Percentiles rank a stretch among this genome's conserved stretches.
Evolutionary conservation across 92 coral and sea anemone genomes (phyloP).

Genomic region (Metridium senile): DNA sequence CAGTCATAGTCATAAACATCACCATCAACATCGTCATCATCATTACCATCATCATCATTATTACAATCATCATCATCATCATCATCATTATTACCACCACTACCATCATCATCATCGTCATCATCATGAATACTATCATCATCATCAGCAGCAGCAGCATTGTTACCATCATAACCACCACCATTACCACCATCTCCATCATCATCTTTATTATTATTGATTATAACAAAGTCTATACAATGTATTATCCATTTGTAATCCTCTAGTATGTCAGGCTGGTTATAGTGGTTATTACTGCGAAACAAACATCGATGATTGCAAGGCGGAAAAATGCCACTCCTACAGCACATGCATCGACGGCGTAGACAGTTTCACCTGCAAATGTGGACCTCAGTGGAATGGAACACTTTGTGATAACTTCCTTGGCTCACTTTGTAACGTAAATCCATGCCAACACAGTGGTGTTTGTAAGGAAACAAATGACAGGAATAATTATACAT

Average conservation of each 20-base stretch:
- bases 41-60: too few species aligned
- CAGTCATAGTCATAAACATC: too few species aligned
- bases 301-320: slow-evolving; percentile 80
- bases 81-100: too few species aligned
- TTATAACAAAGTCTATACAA: too few species aligned
- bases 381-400: slow-evolving; percentile 82
- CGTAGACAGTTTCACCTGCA: slow-evolving; percentile 73
- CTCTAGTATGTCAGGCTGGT: slow-evolving; percentile 73
- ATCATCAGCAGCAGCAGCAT: too few species aligned
- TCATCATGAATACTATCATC: too few species aligned
- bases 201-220: too few species aligned
- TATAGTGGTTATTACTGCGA: slow-evolving; percentile 94
- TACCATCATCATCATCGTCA: too few species aligned
- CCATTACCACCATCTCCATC: too few species aligned
- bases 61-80: too few species aligned
- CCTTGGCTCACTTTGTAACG: slow-evolving; percentile 67
- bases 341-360: slow-evolving; percentile 79
- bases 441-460: slow-evolving; percentile 67
- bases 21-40: too few species aligned
- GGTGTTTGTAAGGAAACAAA: slow-evolving; percentile 68
- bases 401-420: slow-evolving; percentile 68
- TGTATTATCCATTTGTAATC: neutral
- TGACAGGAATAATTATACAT: slow-evolving; percentile 88
- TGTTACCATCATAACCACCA: too few species aligned
- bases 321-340: slow-evolving; percentile 53